Conservation (phyloP, 2,888 invertebrate species). For the Drosophila atripex region DNA sequence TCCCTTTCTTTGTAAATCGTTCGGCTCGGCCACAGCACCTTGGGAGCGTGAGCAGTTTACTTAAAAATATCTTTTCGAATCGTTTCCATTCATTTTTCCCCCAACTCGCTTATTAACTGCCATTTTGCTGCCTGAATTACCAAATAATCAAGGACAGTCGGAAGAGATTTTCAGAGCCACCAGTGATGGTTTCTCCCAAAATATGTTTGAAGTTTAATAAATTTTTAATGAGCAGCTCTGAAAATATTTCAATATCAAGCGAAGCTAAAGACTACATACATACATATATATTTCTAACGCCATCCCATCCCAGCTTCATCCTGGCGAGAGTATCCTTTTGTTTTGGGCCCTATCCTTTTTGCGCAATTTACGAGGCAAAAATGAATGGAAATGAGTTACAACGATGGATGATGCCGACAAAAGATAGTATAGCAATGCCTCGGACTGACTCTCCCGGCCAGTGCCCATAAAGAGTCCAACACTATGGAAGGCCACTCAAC, state of each 20-base stretch:
- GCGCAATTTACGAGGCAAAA: constrained; percentile 66
- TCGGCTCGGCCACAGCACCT: no score
- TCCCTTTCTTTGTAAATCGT: constrained; percentile 7
- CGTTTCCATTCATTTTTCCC: constrained; percentile 22
- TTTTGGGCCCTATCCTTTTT: constrained; percentile 48
- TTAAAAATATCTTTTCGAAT: constrained; percentile 44
- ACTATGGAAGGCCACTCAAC: constrained; percentile 70
- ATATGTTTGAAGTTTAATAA: background rate
- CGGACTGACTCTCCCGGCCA: constrained; percentile 24
- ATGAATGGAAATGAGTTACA: constrained; percentile 74
- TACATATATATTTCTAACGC: no score
- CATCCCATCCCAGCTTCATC: background rate
- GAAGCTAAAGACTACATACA: background rate
- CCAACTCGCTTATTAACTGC: constrained; percentile 30
- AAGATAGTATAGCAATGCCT: constrained; percentile 49
- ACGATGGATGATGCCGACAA: constrained; percentile 68
- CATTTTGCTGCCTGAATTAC: constrained; percentile 38
- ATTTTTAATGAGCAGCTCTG: background rate
- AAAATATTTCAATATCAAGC: no score
- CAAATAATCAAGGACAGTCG: constrained; percentile 36
- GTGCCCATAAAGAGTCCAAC: constrained; percentile 63
- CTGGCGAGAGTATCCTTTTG: constrained; percentile 18
- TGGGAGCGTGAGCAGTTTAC: constrained; percentile 63
- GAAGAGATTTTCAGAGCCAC: constrained; percentile 29
- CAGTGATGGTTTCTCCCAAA: background rate